phyloP scores from a whole-genome alignment of 1,140 invertebrate genomes.

The Achatina immaculata region DNA sequence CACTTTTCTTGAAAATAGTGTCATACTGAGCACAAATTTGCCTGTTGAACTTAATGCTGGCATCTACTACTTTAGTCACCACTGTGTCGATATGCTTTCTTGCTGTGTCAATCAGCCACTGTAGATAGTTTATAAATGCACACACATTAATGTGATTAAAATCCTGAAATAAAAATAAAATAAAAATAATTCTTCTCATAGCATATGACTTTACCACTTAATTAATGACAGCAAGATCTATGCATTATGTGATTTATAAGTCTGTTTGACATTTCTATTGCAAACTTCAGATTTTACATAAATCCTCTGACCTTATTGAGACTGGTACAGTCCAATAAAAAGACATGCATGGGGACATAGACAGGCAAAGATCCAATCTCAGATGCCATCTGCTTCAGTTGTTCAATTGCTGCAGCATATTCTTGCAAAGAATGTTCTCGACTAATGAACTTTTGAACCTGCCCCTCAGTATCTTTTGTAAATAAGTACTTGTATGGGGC shows the following conservation, averaged over 20 bases:
- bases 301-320: slow-evolving; percentile 68
- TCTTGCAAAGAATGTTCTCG: slow-evolving; percentile 60
- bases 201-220: too few species aligned
- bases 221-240: too few species aligned
- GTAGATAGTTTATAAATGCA: slow-evolving; percentile 34
- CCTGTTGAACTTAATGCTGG: slow-evolving; percentile 65
- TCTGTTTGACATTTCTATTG: too few species aligned
- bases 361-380: slow-evolving; percentile 85
- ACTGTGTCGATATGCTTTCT: slow-evolving; percentile 56
- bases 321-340: slow-evolving; percentile 74
- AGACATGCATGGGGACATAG: slow-evolving; percentile 80
- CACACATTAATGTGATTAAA: not conserved
- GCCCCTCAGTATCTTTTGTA: slow-evolving; percentile 77
- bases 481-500: slow-evolving; percentile 80
- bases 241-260: too few species aligned
- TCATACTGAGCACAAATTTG: slow-evolving; percentile 78
- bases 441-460: slow-evolving; percentile 79
- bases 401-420: slow-evolving; percentile 76
- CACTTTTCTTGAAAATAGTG: slow-evolving; percentile 85
- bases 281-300: too few species aligned
- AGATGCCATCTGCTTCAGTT: slow-evolving; percentile 78
- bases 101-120: slow-evolving; percentile 67
- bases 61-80: slow-evolving; percentile 64
- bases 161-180: not conserved
- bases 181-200: too few species aligned